Evolutionary conservation across 37 sponge, comb jelly and placozoan species (phyloP), one percentile per base, ranked within the genome.

Genomic region (Diacarnus erythraeanus): DNA sequence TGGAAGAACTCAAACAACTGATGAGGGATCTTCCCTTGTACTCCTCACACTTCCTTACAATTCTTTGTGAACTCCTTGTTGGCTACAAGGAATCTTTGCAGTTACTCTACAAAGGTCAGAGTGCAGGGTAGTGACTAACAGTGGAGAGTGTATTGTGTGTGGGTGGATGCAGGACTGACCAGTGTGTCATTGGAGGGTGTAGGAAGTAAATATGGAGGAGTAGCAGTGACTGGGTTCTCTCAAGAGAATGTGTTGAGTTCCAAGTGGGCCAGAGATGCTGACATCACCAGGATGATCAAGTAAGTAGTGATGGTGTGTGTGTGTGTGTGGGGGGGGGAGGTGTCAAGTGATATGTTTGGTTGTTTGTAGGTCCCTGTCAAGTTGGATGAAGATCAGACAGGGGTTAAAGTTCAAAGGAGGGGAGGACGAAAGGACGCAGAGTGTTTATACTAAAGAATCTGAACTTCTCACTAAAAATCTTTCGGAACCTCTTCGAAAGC

Each of bases 21-120:
- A 88, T 93, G 80, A 69, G 57, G 20, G 86, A 90, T 35, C 89
- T 98, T 35, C 94, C 96, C 0, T 65, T 74, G 59, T 98, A 98
- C 80, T 78, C 95, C 21, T 42, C 71, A 37, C 64, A 88, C 42
- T 93, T 98, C 75, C 88, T 95, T 38, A 59, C 30, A 1, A 88
- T 95, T 31, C 74, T 85, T 42, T 57, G 51, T 54, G 63, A 83
- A 10, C 80, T 95, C 2, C 83, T 95, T 23, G 54, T 64, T 21
- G 67, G 44, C 8, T 98, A 90, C 68, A 56, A 57, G 10, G 89
- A 91, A 29, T 72, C 76, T 0, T 70, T 81, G 36, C 34, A 78
- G 26, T n/a, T 35, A 12, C 64, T 85, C 42, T 95, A 83, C 60
- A 83, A 75, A 63, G 84, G 96, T 95, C 30, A 37, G 36, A 1